Evolutionary conservation across 2,888 invertebrate genomes (phyloP), one percentile per base, ranked within the genome.

Genomic region (Leptinotarsa rubiginosa): DNA sequence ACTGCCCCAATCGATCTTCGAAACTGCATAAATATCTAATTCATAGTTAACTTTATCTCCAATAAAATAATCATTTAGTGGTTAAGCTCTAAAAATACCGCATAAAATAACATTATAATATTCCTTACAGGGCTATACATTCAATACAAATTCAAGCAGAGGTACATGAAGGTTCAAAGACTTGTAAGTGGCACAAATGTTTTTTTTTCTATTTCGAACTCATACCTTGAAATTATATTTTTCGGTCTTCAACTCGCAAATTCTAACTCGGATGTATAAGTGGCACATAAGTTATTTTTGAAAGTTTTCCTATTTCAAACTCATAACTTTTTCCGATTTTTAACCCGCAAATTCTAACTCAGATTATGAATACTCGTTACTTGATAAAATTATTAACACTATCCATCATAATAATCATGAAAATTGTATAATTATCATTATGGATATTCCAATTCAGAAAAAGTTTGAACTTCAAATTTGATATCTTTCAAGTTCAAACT

Each of bases 31-130:
- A 25, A 62, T 41, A 62, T 62, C 31, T n/a, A 62, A 31, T 31
- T n/a, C 10, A 62, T 62, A 62, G 62, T 62, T 41, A 62, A 62
- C 62, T 62, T 62, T 62, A 5, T 62, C 62, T 31, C 31, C 62
- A 41, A 62, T 62, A 41, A 41, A 41, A 62, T 62, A 41, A 62
- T 41, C 41, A 62, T 62, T 62, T 62, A 62, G 62, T 62, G 41
- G 5, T n/a, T 25, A 62, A 62, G 62, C 31, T 62, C n/a, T 41
- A 62, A 62, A 56, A 62, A 62, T 41, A 62, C 41, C 31, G 41
- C 31, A 62, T n/a, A 31, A 62, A 62, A 62, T 25, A 62, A 56
- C 3, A 56, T 56, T 4, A 56, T 25, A 5, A 56, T 56, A 56
- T 22, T 56, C 22, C 12, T 20, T 22, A 56, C 20, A 56, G 22